These are phyloP conservation scores for Cryptocheilus praepositus DNA, from an alignment of 2,888 invertebrate species.

Conservation along the genomic window DNA sequence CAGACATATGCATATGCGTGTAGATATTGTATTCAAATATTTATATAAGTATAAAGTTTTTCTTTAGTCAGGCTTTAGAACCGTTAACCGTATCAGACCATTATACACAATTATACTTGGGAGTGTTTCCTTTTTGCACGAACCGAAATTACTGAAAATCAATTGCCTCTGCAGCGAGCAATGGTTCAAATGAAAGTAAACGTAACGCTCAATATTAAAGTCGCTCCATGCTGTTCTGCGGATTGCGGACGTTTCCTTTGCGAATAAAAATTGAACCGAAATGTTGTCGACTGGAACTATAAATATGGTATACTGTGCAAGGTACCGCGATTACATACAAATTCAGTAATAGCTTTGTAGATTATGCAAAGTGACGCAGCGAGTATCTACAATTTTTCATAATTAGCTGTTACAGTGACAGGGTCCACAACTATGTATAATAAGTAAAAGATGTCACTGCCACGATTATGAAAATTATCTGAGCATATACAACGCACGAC, in stretches of 20 bases:
- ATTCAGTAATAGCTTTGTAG: background rate
- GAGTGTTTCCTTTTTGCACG: constrained; percentile 31
- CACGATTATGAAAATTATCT: background rate
- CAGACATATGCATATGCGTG: constrained; percentile 18
- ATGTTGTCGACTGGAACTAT: background rate
- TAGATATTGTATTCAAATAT: constrained; percentile 33
- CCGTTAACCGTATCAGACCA: constrained; percentile 29
- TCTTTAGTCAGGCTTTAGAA: constrained; percentile 28
- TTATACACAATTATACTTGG: constrained; percentile 26
- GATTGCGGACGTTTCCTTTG: background rate
- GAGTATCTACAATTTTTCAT: background rate
- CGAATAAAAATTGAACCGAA: background rate
- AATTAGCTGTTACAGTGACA: no score
- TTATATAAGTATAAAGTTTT: constrained; percentile 37
- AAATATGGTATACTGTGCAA: background rate
- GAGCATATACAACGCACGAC: background rate
- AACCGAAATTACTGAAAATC: constrained; percentile 37
- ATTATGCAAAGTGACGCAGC: background rate
- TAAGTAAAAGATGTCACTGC: background rate
- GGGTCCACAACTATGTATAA: background rate
- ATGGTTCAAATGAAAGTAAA: background rate
- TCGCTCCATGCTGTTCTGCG: background rate
- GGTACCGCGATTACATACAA: background rate
- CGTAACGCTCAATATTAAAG: background rate
- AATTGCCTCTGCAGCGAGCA: constrained; percentile 17